A percentile compares a stretch with the other conserved stretches of the same genome.
These are phyloP conservation scores for Nomada fucata DNA, from an alignment of 2,888 invertebrate genomes.

Conservation along the genomic window DNA sequence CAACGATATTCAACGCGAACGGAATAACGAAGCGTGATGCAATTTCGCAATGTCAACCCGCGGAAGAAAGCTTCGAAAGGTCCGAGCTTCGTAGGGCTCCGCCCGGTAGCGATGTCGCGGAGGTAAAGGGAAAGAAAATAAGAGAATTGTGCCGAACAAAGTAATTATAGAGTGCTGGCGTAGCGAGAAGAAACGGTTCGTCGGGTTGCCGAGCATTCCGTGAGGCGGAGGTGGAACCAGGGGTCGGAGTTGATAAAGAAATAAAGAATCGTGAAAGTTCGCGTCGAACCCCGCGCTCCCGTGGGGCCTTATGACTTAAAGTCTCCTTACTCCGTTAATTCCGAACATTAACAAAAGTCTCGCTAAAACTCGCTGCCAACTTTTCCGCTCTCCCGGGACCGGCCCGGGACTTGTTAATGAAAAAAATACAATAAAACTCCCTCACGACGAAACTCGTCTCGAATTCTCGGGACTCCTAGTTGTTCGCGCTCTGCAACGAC, in stretches of 20 bases:
- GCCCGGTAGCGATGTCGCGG: slow-evolving; percentile 31
- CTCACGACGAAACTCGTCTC: slow-evolving; percentile 69
- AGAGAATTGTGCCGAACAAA: slow-evolving; percentile 73
- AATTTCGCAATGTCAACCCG: slow-evolving; percentile 20
- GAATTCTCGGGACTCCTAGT: slow-evolving; percentile 67
- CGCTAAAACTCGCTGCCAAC: slow-evolving; percentile 83
- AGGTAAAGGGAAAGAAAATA: slow-evolving; percentile 61
- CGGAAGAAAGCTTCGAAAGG: slow-evolving; percentile 5
- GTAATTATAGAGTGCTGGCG: slow-evolving; percentile 73
- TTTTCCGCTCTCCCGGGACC: slow-evolving; percentile 77
- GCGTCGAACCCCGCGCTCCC: slow-evolving; percentile 82
- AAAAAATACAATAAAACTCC: slow-evolving; percentile 83
- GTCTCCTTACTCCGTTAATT: slow-evolving; percentile 84
- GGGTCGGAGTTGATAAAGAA: slow-evolving; percentile 83
- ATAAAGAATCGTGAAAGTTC: slow-evolving; percentile 84
- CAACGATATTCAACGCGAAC: background rate
- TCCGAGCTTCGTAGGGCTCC: background rate
- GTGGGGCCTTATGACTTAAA: slow-evolving; percentile 84
- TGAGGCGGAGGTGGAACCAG: slow-evolving; percentile 58
- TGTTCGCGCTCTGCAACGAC: slow-evolving; percentile 51
- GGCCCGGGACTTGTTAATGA: slow-evolving; percentile 82
- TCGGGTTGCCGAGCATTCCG: slow-evolving; percentile 64
- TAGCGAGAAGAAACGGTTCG: slow-evolving; percentile 71
- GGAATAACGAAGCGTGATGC: background rate
- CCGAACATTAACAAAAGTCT: slow-evolving; percentile 84